phyloP scores from a whole-genome alignment of 2,888 invertebrate genomes.

The Xanthia icteritia region DNA sequence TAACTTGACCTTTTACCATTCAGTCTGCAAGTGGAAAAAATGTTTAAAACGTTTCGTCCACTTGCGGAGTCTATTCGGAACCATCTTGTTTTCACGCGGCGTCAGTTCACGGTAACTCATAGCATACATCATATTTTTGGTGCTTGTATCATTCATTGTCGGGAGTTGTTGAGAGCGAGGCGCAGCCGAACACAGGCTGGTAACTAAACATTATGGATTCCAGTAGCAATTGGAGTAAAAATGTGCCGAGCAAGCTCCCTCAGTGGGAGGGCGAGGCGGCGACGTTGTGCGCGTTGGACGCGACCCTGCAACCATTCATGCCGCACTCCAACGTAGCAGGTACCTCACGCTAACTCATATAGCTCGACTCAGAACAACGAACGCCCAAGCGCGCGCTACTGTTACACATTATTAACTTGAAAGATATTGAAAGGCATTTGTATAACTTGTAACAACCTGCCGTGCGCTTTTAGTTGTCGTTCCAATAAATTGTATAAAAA shows the following conservation, averaged over 20 bases:
- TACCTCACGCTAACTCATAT: constrained; percentile 68
- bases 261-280: constrained; percentile 88
- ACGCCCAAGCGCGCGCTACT: constrained; percentile 14
- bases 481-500: constrained; percentile 14
- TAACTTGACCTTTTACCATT: constrained; percentile 32
- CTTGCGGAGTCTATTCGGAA: constrained; percentile 49
- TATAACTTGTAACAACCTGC: constrained; percentile 38
- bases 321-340: constrained; percentile 81
- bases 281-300: constrained; percentile 82
- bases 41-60: constrained; percentile 34
- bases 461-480: constrained; percentile 26
- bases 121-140: constrained; percentile 53
- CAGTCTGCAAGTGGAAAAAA: constrained; percentile 36
- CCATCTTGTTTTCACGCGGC: constrained; percentile 55
- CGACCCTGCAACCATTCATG: constrained; percentile 77
- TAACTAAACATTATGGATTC: constrained; percentile 79
- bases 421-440: background rate
- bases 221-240: constrained; percentile 89
- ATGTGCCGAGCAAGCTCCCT: constrained; percentile 82
- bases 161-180: constrained; percentile 46
- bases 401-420: constrained; percentile 31
- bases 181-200: constrained; percentile 63
- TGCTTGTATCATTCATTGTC: constrained; percentile 63
- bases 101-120: constrained; percentile 49
- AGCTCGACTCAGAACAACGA: constrained; percentile 17